Evolutionary conservation across 2,113 vertebrate species (phyloP).

Genomic region (Edolisoma coerulescens): DNA sequence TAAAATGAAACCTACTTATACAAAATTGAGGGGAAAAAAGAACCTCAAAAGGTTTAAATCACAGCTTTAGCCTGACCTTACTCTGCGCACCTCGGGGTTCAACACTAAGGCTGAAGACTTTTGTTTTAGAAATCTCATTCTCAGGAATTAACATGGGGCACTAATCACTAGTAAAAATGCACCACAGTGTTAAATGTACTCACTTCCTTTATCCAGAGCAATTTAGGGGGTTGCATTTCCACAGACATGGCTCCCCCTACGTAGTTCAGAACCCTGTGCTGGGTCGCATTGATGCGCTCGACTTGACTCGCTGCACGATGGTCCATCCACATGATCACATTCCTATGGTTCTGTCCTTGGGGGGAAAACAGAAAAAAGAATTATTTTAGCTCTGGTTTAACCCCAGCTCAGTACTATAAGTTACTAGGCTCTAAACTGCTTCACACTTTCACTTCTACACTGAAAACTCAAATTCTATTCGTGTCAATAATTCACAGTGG

Average conservation of each 20-base stretch:
- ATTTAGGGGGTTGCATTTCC: constrained; percentile 96
- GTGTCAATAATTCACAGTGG: not conserved
- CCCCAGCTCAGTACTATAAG: not conserved
- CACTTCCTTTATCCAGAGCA: constrained; percentile 97
- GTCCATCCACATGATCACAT: constrained; percentile 99
- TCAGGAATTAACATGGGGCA: not conserved
- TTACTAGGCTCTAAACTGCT: not conserved
- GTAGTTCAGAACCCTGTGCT: constrained; percentile 78
- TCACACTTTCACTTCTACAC: not conserved
- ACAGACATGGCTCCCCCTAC: constrained; percentile 94
- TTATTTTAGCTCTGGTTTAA: not conserved
- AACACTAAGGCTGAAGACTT: not conserved
- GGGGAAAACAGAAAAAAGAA: not conserved
- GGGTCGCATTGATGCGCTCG: constrained; percentile 78
- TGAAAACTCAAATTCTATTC: not conserved
- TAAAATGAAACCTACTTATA: not conserved
- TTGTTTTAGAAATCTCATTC: not conserved
- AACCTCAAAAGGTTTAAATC: not conserved
- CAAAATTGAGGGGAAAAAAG: not conserved
- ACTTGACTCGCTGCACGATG: constrained; percentile 88
- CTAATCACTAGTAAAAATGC: not conserved
- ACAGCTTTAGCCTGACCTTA: not conserved
- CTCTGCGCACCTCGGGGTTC: not conserved
- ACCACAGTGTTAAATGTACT: not conserved
- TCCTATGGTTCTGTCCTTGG: constrained; percentile 76